phyloP scores from a whole-genome alignment of 2,888 invertebrate genomes.

The Cryptocephalus primarius region DNA sequence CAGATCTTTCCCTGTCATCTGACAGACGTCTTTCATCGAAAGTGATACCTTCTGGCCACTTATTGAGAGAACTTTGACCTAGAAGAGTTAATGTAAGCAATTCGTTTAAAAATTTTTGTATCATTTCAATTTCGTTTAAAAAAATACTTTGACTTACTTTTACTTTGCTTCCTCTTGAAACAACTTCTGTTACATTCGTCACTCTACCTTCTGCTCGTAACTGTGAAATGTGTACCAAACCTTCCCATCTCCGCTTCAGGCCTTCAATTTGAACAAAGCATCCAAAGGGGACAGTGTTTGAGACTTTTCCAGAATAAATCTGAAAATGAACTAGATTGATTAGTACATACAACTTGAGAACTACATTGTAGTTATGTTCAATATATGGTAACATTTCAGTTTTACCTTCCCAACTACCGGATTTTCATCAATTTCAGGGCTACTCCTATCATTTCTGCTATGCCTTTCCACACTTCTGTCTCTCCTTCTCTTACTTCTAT shows the following conservation, averaged over 20 bases:
- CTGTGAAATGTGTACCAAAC: constrained; percentile 94
- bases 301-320: constrained; percentile 89
- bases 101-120: too few species aligned
- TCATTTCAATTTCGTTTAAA: background rate
- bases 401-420: constrained; percentile 63
- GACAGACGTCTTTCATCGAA: constrained; percentile 97
- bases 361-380: background rate
- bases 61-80: constrained; percentile 80
- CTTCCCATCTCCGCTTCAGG: constrained; percentile 81
- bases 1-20: constrained; percentile 85
- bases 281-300: constrained; percentile 95
- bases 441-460: constrained; percentile 23
- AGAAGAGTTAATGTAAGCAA: constrained; percentile 10
- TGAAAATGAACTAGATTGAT: constrained; percentile 28
- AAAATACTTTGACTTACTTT: constrained; percentile 44
- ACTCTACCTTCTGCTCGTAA: constrained; percentile 87
- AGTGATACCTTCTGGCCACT: constrained; percentile 93
- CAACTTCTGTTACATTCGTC: constrained; percentile 88
- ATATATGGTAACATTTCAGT: constrained; percentile 1
- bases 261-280: constrained; percentile 96
- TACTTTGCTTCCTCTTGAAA: constrained; percentile 78
- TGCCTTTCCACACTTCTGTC: constrained; percentile 18
- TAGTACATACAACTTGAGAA: background rate
- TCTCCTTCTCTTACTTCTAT: constrained; percentile 13
- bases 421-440: constrained; percentile 55